Evolutionary conservation across 2,113 vertebrate genomes (phyloP).

Genomic region (Acrocephalus kingi): DNA sequence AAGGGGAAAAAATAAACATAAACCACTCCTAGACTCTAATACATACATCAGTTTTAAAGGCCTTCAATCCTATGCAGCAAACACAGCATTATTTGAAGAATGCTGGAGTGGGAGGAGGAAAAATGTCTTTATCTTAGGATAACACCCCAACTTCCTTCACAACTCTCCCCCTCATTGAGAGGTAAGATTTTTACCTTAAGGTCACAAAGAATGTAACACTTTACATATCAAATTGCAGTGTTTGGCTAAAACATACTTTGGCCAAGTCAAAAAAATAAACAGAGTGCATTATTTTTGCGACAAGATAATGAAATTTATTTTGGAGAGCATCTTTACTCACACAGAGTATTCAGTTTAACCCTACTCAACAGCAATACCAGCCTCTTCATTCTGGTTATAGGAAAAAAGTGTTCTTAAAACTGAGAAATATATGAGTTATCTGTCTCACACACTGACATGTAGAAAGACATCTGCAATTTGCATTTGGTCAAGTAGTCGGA

Average conservation of each 20-base stretch:
- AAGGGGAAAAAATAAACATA: neutral
- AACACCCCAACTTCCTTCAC: neutral
- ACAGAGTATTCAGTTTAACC: neutral
- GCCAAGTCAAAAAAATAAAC: neutral
- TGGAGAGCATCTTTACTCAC: neutral
- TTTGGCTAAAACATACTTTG: neutral
- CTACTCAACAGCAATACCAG: neutral
- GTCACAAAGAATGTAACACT: neutral
- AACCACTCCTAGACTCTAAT: neutral
- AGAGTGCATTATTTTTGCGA: neutral
- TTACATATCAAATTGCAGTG: neutral
- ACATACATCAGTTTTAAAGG: neutral
- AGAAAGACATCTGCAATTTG: neutral
- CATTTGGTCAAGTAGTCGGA: neutral
- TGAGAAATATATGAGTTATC: neutral
- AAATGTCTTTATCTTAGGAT: neutral
- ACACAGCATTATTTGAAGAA: neutral
- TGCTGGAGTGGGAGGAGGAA: neutral
- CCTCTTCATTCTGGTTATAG: neutral
- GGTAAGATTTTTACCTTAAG: neutral
- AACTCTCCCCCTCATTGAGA: fast-evolving
- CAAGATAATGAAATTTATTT: neutral
- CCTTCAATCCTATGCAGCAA: neutral
- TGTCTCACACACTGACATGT: fast-evolving
- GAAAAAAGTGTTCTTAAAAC: neutral